These are phyloP conservation scores for Platyura marginata DNA, from an alignment of 1,140 invertebrate species.

Conservation along the genomic window DNA sequence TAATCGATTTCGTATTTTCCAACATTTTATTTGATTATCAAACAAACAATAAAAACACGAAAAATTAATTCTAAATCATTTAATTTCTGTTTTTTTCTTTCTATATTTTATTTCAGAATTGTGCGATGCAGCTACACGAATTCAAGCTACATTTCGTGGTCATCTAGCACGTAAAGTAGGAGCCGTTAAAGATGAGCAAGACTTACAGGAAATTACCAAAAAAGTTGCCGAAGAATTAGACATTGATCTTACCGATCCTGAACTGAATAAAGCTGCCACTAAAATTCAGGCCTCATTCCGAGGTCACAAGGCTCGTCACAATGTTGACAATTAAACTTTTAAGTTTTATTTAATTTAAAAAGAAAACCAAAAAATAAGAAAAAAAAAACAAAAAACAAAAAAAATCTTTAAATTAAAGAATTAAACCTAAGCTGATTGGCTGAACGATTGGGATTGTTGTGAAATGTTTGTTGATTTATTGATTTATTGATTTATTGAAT, in stretches of 20 bases:
- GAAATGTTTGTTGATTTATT: too few relatives aligned
- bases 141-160: conserved; percentile 81
- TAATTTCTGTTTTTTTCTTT: conserved; percentile 2
- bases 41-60: too few relatives aligned
- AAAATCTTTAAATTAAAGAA: too few relatives aligned
- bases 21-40: too few relatives aligned
- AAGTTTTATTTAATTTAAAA: too few relatives aligned
- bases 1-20: too few relatives aligned
- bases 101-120: conserved; percentile 43
- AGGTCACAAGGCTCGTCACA: conserved; percentile 74
- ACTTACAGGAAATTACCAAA: conserved; percentile 24
- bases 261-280: conserved; percentile 76
- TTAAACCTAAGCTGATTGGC: too few relatives aligned
- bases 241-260: conserved; percentile 67
- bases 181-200: conserved; percentile 26
- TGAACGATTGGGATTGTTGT: too few relatives aligned
- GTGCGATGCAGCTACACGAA: conserved; percentile 75
- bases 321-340: conserved; percentile 15
- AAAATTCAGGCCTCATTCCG: conserved; percentile 89
- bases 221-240: conserved; percentile 45
- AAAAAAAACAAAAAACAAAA: too few relatives aligned
- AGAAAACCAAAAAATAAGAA: too few relatives aligned
- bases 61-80: too few relatives aligned
- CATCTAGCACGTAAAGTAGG: conserved; percentile 65
- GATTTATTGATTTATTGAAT: too few relatives aligned